Evolutionary conservation across 2,113 vertebrate species (phyloP).

Genomic region (Sphyrna mokarran): DNA sequence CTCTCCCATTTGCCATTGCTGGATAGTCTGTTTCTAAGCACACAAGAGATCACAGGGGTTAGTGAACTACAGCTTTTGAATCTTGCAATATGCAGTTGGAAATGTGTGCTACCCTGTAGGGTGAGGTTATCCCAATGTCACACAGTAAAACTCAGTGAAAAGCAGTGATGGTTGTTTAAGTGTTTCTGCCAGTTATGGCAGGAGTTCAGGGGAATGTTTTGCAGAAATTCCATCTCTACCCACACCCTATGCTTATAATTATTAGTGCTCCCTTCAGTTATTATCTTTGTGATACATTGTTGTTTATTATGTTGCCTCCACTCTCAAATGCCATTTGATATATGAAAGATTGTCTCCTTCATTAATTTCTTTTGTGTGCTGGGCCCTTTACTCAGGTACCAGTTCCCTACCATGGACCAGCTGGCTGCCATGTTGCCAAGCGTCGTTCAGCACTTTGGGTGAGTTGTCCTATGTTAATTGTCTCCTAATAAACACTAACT

Average conservation of each 20-base stretch:
- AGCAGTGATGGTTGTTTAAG: background rate
- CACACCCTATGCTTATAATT: background rate
- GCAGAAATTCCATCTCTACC: background rate
- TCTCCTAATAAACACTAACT: background rate
- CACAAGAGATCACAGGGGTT: background rate
- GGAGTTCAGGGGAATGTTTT: background rate
- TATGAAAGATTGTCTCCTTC: background rate
- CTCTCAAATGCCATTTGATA: background rate
- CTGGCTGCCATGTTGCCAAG: slow-evolving; percentile 89
- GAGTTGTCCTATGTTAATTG: slow-evolving; percentile 46
- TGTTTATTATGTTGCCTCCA: background rate
- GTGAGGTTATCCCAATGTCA: background rate
- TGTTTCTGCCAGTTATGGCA: background rate
- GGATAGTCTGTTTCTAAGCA: background rate
- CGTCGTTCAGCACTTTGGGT: slow-evolving; percentile 93
- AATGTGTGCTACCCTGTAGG: background rate
- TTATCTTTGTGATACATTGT: background rate
- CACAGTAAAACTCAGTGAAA: background rate
- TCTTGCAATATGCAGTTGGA: background rate
- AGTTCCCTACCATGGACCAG: slow-evolving; percentile 96
- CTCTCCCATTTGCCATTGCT: background rate
- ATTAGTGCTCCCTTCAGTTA: background rate
- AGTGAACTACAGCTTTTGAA: background rate
- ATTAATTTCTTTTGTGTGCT: background rate
- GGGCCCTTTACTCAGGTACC: slow-evolving; percentile 66